Conservation (phyloP, 2,113 vertebrate species). For the Zosterops japonicus region DNA sequence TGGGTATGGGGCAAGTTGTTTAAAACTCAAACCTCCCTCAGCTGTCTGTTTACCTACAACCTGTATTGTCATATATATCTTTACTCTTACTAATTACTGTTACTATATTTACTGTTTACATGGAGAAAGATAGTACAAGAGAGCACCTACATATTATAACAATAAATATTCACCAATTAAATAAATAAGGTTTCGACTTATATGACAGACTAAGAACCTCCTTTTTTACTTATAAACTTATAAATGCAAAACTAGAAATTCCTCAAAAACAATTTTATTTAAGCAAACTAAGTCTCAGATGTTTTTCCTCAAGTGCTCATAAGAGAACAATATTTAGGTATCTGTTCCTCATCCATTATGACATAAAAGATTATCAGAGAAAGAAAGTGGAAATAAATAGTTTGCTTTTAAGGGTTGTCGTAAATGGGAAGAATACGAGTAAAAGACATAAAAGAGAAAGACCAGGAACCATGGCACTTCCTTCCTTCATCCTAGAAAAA, state of each 20-base stretch:
- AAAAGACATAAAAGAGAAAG: not conserved
- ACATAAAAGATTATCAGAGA: not conserved
- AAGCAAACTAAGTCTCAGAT: not conserved
- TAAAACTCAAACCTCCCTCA: not conserved
- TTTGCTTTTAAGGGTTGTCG: not conserved
- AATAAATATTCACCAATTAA: not conserved
- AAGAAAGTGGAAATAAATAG: not conserved
- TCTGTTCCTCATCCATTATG: not conserved
- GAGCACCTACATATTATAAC: not conserved
- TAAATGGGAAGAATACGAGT: accelerated
- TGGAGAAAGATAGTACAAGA: not conserved
- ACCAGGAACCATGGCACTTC: not conserved
- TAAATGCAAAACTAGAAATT: not conserved
- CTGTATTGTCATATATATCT: not conserved
- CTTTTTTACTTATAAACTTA: not conserved
- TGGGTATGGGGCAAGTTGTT: not conserved
- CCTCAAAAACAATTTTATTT: not conserved
- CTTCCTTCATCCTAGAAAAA: not conserved
- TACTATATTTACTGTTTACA: accelerated
- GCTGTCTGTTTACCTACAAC: not conserved
- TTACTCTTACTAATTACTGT: not conserved
- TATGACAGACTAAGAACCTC: not conserved
- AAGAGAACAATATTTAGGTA: not conserved
- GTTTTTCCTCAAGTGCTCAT: not conserved
- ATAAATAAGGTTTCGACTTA: not conserved